These are phyloP conservation scores for Mustela lutreola DNA, from an alignment of 2,113 vertebrate species.

Conservation along the genomic window DNA sequence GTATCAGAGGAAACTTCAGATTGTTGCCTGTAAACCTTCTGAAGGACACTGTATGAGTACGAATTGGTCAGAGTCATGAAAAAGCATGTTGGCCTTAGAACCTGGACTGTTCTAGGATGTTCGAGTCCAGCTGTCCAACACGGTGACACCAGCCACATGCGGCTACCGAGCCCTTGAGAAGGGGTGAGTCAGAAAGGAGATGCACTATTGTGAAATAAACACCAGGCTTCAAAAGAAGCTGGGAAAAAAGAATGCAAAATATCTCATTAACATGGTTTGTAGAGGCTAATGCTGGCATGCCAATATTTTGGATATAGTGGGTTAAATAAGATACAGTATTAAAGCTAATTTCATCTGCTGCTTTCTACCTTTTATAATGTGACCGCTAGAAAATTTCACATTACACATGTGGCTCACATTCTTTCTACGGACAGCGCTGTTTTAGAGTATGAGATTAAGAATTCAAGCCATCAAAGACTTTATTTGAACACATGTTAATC, in stretches of 20 bases:
- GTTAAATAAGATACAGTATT: background rate
- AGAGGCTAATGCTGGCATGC: background rate
- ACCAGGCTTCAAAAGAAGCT: background rate
- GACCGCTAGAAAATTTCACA: background rate
- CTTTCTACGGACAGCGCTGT: background rate
- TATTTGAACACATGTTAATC: slow-evolving; percentile 65
- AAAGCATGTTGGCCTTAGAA: background rate
- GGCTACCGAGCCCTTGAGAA: background rate
- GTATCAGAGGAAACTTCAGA: slow-evolving; percentile 32
- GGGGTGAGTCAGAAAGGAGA: background rate
- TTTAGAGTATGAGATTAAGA: slow-evolving; percentile 19
- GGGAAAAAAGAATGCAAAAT: background rate
- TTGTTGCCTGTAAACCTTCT: slow-evolving; percentile 62
- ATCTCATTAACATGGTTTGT: background rate
- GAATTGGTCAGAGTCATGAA: background rate
- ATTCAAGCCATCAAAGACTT: slow-evolving; percentile 36
- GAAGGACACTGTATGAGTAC: slow-evolving; percentile 36
- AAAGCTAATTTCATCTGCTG: background rate
- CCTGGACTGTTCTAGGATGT: background rate
- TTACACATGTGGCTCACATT: background rate
- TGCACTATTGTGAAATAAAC: accelerated
- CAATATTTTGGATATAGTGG: background rate
- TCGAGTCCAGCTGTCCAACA: no score
- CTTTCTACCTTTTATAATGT: background rate
- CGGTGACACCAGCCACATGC: background rate